Percentiles rank a stretch among this genome's conserved stretches.
These are phyloP conservation scores for Sebastes minor DNA, from an alignment of 2,797 vertebrate species.

Conservation along the genomic window DNA sequence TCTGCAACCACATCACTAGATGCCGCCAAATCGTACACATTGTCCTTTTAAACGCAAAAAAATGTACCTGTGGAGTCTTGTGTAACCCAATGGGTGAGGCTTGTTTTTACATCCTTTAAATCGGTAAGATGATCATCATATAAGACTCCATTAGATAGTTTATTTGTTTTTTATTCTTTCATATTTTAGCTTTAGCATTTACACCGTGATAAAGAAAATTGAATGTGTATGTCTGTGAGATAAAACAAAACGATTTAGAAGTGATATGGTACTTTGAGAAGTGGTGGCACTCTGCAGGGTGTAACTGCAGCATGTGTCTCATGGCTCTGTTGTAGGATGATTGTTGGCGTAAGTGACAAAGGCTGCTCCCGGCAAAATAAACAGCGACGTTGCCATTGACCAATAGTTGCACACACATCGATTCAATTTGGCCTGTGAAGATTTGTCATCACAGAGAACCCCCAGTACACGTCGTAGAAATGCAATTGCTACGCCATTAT, in stretches of 20 bases:
- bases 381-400: conserved; percentile 33
- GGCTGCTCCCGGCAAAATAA: conserved; percentile 34
- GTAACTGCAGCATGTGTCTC: not conserved
- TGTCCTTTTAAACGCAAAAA: not conserved
- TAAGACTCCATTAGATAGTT: not conserved
- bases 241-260: not conserved
- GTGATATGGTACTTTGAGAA: not conserved
- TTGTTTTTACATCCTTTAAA: conserved; percentile 1
- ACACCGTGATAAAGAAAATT: not conserved
- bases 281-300: not conserved
- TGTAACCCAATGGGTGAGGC: not conserved
- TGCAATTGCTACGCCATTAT: conserved; percentile 49
- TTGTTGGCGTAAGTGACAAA: conserved; percentile 28
- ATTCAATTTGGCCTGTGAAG: conserved; percentile 49
- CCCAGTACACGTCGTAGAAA: conserved; percentile 50
- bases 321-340: not conserved
- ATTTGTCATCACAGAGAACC: conserved; percentile 55
- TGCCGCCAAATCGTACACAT: too few species aligned
- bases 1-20: too few species aligned
- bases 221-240: not conserved
- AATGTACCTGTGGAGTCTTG: not conserved
- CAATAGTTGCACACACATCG: conserved; percentile 2
- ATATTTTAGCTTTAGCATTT: not conserved
- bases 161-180: not conserved
- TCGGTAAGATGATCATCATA: not conserved